Base-by-base conservation (phyloP, 2,888 invertebrate species). In the Ischnura elegans region DNA sequence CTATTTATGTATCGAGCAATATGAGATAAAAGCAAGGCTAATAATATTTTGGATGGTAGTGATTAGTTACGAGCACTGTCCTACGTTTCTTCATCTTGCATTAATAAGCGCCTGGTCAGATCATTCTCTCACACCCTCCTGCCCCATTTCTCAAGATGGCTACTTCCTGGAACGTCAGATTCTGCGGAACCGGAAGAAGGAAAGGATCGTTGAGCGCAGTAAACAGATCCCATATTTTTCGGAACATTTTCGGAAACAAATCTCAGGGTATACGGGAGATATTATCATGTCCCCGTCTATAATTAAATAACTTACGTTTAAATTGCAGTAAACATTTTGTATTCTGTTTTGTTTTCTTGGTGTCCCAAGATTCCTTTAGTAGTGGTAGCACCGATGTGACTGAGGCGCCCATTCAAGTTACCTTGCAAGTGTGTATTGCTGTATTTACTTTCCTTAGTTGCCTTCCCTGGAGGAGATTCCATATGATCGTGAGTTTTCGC, bases 121-220 rank as follows among this genome's bases (percentile, higher is more conserved):
- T 90, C 61, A 61, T 66, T 90, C 90, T 90, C 90, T 90, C 90
- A 90, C 90, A 90, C 90, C 90, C 90, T 90, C 90, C 90, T 66
- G 90, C 90, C 90, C 90, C 90, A 90, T 90, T 90, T 90, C 90
- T 90, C 90, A 90, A 90, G 90, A 90, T 90, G 90, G 90, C 90
- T 90, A 90, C 90, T 90, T 90, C 90, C 90, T 90, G 90, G 90
- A 90, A 90, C 90, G 90, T 90, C 90, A 90, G 90, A 90, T 90
- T 90, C 90, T 90, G 90, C 90, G 90, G 90, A 90, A 90, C 90
- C 90, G 90, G 90, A 90, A 90, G 90, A 90, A 90, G 90, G 43
- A 43, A 90, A 90, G 29, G 90, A 90, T 90, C 90, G 61, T 90
- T 90, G 61, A 61, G 90, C 90, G 90, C 90, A 90, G 61, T 43